phyloP scores from a whole-genome alignment of 2,113 vertebrate species.

The Bambusicola thoracicus region DNA sequence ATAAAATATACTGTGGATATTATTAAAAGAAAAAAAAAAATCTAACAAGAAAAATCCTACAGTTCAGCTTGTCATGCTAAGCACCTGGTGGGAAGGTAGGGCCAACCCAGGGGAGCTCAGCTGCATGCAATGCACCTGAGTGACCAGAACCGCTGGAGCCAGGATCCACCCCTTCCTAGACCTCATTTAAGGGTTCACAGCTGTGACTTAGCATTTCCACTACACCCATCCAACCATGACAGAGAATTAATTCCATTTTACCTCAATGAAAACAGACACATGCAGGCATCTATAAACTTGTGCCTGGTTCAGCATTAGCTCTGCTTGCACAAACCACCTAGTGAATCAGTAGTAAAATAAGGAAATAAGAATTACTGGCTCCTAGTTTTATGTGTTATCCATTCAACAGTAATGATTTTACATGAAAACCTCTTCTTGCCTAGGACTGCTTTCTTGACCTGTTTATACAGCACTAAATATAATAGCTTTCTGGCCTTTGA shows the following conservation, averaged over 20 bases:
- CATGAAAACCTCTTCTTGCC: not conserved
- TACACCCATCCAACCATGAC: not conserved
- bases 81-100: too few species aligned
- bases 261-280: not conserved
- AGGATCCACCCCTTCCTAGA: too few species aligned
- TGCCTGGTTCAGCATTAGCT: not conserved
- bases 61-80: not conserved
- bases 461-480: not conserved
- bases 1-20: not conserved
- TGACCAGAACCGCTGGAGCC: too few species aligned
- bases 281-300: not conserved
- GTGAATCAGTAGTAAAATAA: not conserved
- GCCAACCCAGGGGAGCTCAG: too few species aligned
- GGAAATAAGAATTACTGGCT: not conserved
- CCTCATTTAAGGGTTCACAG: too few species aligned
- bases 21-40: not conserved
- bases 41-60: rapidly evolving
- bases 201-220: too few species aligned
- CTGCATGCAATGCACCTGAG: too few species aligned
- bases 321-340: not conserved
- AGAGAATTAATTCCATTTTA: not conserved
- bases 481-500: slow-evolving; percentile 2
- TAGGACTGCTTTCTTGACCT: not conserved
- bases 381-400: not conserved
- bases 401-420: not conserved